Conservation (phyloP, 2,797 vertebrate genomes). For the Pygocentrus nattereri region DNA sequence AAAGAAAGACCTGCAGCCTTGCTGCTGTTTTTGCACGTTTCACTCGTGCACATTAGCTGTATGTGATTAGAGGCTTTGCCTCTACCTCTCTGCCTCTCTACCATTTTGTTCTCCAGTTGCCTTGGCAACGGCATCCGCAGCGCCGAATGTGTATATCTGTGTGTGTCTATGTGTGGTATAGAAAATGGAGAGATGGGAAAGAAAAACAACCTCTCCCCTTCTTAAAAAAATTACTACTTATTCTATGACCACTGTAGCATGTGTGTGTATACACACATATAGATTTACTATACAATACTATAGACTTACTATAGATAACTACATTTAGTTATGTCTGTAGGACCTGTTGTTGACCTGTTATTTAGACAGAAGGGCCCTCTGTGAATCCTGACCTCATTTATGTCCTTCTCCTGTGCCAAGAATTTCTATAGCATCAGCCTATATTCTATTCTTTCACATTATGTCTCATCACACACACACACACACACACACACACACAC, state of each 20-base stretch:
- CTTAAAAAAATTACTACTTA: not conserved
- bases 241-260: not conserved
- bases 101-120: constrained; percentile 86
- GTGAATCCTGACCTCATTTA: constrained; percentile 6
- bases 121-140: constrained; percentile 92
- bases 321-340: not conserved
- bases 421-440: constrained; percentile 61
- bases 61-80: constrained; percentile 74
- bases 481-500: constrained; percentile 21
- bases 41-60: constrained; percentile 60
- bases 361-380: not conserved
- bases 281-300: too few species aligned
- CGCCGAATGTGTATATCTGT: constrained; percentile 71
- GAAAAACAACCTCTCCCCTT: constrained; percentile 24
- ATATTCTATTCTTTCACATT: constrained; percentile 70
- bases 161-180: constrained; percentile 49
- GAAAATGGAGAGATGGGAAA: constrained; percentile 48
- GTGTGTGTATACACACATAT: not conserved
- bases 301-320: constrained; percentile 40
- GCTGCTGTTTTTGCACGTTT: constrained; percentile 43
- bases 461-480: constrained; percentile 40
- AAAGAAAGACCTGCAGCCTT: not conserved
- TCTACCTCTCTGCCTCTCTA: constrained; percentile 69
- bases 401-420: constrained; percentile 63
- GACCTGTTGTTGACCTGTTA: not conserved